A percentile compares a stretch with the other conserved stretches of the same genome.
These are phyloP conservation scores for Gnathonemus echidnorhynchus DNA, from an alignment of 2,113 vertebrate genomes.

Conservation along the genomic window DNA sequence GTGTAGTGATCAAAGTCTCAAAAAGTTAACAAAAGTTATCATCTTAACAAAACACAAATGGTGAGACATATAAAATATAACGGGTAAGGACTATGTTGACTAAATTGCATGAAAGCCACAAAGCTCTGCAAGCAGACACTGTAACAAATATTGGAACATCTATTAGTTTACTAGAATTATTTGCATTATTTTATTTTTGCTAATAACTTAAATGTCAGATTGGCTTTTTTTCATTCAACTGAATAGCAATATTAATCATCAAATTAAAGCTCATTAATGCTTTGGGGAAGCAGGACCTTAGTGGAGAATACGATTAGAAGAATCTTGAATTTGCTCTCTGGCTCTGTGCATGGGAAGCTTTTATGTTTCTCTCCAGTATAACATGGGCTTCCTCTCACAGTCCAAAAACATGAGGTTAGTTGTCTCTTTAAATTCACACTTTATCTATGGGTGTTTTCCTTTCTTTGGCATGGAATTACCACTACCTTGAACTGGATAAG, in stretches of 20 bases:
- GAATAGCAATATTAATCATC: background rate
- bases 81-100: background rate
- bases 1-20: background rate
- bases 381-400: background rate
- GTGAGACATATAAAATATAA: background rate
- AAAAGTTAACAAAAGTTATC: background rate
- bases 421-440: background rate
- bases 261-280: background rate
- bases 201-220: background rate
- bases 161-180: background rate
- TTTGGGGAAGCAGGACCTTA: background rate
- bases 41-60: background rate
- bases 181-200: background rate
- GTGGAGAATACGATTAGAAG: background rate
- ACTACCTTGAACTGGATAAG: background rate
- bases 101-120: background rate
- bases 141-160: background rate
- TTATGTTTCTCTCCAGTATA: background rate
- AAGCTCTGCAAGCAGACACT: background rate
- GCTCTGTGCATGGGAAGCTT: background rate
- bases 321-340: background rate
- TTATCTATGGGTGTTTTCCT: background rate
- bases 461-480: background rate
- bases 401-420: background rate
- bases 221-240: background rate